Evolutionary conservation across 2,113 vertebrate species (phyloP).

Genomic region (Nerophis lumbriciformis): DNA sequence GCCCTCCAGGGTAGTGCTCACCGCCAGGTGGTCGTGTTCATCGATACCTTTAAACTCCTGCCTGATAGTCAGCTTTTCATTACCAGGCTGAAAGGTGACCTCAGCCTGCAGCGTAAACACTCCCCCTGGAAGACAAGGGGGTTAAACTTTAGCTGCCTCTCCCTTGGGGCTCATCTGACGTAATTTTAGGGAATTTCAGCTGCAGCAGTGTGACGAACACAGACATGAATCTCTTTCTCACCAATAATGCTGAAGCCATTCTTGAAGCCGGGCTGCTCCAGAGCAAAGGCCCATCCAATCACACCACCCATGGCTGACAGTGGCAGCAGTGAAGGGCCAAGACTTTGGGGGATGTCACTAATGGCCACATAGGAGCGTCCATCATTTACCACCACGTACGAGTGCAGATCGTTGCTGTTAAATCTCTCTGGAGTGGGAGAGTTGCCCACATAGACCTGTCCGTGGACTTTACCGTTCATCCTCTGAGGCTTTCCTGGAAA

Average conservation of each 20-base stretch:
- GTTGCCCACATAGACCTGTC: slow-evolving; percentile 79
- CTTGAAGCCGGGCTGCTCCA: slow-evolving; percentile 85
- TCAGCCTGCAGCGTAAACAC: slow-evolving; percentile 88
- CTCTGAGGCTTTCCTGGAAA: slow-evolving; percentile 86
- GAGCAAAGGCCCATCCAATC: slow-evolving; percentile 95
- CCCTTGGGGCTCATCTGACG: slow-evolving; percentile 27
- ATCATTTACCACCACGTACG: slow-evolving; percentile 91
- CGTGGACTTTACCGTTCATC: slow-evolving; percentile 89
- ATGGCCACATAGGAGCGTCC: slow-evolving; percentile 92
- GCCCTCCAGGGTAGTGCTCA: slow-evolving; percentile 85
- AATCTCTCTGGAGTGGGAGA: slow-evolving; percentile 73
- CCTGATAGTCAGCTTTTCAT: slow-evolving; percentile 81
- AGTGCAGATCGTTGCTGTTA: slow-evolving; percentile 87
- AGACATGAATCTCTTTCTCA: slow-evolving; percentile 72
- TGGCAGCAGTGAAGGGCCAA: slow-evolving; percentile 85
- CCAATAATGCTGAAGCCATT: slow-evolving; percentile 93
- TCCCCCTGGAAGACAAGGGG: slow-evolving; percentile 72
- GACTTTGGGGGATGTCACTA: slow-evolving; percentile 78
- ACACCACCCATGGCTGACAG: slow-evolving; percentile 82
- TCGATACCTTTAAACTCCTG: slow-evolving; percentile 92
- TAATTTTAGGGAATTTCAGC: slow-evolving; percentile 34
- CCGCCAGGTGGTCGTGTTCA: slow-evolving; percentile 89
- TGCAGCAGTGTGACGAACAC: slow-evolving; percentile 39
- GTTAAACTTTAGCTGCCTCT: slow-evolving; percentile 41
- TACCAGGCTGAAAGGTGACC: slow-evolving; percentile 85